Base-by-base conservation (phyloP, 2,113 vertebrate genomes). In the Hippocampus comes region DNA sequence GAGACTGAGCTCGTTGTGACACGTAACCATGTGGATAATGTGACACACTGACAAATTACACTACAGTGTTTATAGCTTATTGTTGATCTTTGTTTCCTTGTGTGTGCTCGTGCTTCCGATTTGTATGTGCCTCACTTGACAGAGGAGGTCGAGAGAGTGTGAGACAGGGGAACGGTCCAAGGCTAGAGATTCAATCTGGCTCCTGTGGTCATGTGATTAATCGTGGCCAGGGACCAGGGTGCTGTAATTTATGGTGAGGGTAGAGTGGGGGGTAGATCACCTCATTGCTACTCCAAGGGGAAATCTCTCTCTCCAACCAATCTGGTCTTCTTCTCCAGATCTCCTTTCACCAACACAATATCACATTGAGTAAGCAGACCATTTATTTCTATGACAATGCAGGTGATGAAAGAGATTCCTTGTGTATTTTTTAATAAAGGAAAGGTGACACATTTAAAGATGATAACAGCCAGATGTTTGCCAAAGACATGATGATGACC, bases 121-220 rank as follows among this genome's bases (percentile, higher is more conserved):
- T 79, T 77, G 70, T 77, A 61, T 60, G 68, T 74, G 15, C 46
- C 73, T 65, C 71, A 51, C 78, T 73, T 68, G 82, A 81, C 67
- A 63, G 73, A 46, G 67, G 80, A 81, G 73, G 71, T 76, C 63
- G 71, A 78, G 75, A 66, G 75, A 77, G 84, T 82, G 86, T 60
- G 86, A 81, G 80, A 86, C 81, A 75, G 83, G 79, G 74, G 78
- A 82, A 72, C 70, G 73, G 89, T 89, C 89, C 89, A 91, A 92
- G 90, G 89, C 90, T 89, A 80, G 83, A 79, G 89, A 88, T 91
- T 91, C 90, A 92, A 92, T 93, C 89, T 91, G 80, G 81, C 79
- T 74, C 83, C 83, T 74, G 80, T 82, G 82, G 88, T 91, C 89
- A 90, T 88, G 88, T 92, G 91, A 93, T 92, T 91, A 91, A 92